These are phyloP conservation scores for Limnephilus auricula DNA, from an alignment of 2,888 invertebrate genomes.

Conservation along the genomic window DNA sequence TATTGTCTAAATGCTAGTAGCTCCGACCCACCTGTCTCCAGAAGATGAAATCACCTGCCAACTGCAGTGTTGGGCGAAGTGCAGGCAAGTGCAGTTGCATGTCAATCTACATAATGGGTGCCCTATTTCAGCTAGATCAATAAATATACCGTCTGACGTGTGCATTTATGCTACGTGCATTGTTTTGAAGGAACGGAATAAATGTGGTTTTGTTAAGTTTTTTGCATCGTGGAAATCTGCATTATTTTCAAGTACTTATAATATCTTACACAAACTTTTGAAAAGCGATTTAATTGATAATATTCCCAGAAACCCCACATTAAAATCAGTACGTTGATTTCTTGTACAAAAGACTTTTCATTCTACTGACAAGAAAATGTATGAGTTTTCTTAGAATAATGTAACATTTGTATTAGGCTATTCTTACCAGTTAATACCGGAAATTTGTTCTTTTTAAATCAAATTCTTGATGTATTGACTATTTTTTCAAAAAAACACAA, in stretches of 20 bases:
- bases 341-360: too few species aligned
- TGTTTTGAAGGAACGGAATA: not conserved
- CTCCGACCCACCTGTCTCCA: not conserved
- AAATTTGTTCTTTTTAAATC: too few species aligned
- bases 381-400: too few species aligned
- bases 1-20: constrained; percentile 2
- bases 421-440: too few species aligned
- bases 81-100: not conserved
- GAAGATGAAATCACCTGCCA: constrained; percentile 43
- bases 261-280: not conserved
- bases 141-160: not conserved
- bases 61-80: not conserved
- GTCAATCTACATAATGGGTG: not conserved
- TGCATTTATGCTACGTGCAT: not conserved
- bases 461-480: too few species aligned
- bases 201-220: not conserved
- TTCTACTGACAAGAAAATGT: too few species aligned
- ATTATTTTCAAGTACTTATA: not conserved
- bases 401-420: too few species aligned
- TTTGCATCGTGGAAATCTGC: not conserved
- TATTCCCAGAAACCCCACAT: too few species aligned
- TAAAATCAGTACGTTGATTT: too few species aligned
- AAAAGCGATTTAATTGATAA: too few species aligned
- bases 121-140: not conserved
- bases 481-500: too few species aligned